Conservation (phyloP, 1,140 invertebrate genomes). For the Sycophaga agraensis region DNA sequence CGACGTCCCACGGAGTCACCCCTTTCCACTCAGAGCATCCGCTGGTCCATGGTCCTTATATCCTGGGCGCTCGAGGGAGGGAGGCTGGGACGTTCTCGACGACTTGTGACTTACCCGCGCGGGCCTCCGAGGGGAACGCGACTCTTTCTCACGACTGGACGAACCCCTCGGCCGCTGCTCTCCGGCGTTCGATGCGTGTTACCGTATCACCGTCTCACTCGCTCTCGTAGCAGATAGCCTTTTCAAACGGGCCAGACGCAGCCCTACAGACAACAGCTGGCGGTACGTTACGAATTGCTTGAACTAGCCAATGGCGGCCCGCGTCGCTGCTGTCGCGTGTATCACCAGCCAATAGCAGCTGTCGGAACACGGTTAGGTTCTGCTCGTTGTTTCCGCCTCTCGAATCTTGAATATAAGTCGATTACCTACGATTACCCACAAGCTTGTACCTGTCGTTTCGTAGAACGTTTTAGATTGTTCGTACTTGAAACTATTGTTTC, state of each 20-base stretch:
- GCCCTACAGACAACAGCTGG: conserved; percentile 39
- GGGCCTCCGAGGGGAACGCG: neutral
- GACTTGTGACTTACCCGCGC: neutral
- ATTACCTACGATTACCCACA: too few species aligned
- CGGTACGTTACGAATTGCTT: conserved; percentile 41
- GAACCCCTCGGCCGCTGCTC: too few species aligned
- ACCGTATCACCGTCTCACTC: too few species aligned
- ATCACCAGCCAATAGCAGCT: neutral
- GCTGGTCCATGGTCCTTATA: too few species aligned
- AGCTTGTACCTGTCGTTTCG: too few species aligned
- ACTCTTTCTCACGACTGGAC: conserved; percentile 5
- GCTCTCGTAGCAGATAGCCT: neutral
- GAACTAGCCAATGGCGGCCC: conserved; percentile 5
- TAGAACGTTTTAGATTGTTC: too few species aligned
- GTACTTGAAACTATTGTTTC: too few species aligned
- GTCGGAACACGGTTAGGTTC: neutral
- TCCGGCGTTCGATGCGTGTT: too few species aligned
- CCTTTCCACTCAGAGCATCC: too few species aligned
- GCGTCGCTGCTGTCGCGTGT: conserved; percentile 1
- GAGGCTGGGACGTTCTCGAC: neutral
- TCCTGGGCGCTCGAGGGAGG: neutral
- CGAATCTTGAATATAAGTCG: too few species aligned
- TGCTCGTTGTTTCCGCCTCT: too few species aligned
- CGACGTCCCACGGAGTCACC: neutral
- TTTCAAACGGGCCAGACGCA: neutral